phyloP scores from a whole-genome alignment of 2,797 vertebrate genomes.

The Bryconaethiops microstoma region DNA sequence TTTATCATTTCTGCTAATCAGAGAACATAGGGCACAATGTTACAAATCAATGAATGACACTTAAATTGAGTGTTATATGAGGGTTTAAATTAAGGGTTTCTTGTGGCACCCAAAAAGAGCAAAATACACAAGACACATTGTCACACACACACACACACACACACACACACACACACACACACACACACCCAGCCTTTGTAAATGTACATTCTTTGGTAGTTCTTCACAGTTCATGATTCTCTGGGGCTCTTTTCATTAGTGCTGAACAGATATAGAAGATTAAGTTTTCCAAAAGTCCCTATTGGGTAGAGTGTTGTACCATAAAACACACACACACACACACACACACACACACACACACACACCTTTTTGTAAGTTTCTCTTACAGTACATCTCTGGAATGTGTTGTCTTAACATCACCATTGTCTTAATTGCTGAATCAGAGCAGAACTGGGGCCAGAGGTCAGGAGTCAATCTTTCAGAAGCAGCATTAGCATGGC shows the following conservation, averaged over 20 bases:
- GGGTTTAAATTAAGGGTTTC: too few relatives aligned
- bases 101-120: not conserved
- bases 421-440: not conserved
- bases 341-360: not conserved
- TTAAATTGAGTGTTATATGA: too few relatives aligned
- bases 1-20: not conserved
- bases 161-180: constrained; percentile 1
- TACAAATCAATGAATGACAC: not conserved
- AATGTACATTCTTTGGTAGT: not conserved
- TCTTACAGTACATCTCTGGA: not conserved
- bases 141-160: not conserved
- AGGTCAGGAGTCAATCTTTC: not conserved
- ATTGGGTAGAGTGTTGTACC: not conserved
- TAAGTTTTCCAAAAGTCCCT: not conserved
- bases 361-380: not conserved
- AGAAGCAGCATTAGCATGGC: not conserved
- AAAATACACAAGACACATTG: not conserved
- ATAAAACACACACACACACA: not conserved
- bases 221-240: not conserved
- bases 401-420: not conserved
- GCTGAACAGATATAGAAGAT: not conserved
- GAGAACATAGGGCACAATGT: not conserved
- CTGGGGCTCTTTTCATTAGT: not conserved
- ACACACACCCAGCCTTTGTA: not conserved
- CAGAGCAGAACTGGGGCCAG: not conserved